Conservation (phyloP, 2,888 invertebrate species). For the Tenthredo livida region DNA sequence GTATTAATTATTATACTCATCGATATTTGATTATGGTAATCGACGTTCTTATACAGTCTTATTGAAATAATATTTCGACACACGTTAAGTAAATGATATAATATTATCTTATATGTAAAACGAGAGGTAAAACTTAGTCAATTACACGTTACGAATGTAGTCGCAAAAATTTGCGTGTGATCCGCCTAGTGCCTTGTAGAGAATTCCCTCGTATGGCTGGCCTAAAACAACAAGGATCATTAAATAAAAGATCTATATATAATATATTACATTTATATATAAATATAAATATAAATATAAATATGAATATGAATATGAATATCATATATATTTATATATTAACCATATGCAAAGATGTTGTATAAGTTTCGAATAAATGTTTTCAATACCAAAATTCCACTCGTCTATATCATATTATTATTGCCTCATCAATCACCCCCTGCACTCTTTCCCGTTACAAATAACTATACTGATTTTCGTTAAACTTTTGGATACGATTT, state of each 20-base stretch:
- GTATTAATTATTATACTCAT: neutral
- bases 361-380: constrained; percentile 75
- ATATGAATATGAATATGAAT: too few relatives aligned
- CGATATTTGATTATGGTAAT: neutral
- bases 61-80: neutral
- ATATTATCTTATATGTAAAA: neutral
- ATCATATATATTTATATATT: constrained; percentile 60
- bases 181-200: constrained; percentile 75
- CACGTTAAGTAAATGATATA: neutral
- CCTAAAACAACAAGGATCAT: constrained; percentile 56
- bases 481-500: too few relatives aligned
- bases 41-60: neutral
- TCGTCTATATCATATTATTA: neutral
- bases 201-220: constrained; percentile 67
- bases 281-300: neutral
- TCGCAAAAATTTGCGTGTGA: constrained; percentile 63
- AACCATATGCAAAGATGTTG: constrained; percentile 71
- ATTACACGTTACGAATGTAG: constrained; percentile 57
- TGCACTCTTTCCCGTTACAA: too few relatives aligned
- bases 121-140: constrained; percentile 23
- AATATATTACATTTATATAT: neutral
- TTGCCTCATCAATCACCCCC: too few relatives aligned
- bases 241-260: constrained; percentile 48
- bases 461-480: neutral
- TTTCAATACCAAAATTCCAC: constrained; percentile 67